Base-by-base conservation (phyloP, 2,797 vertebrate genomes). In the Anguilla marmorata region DNA sequence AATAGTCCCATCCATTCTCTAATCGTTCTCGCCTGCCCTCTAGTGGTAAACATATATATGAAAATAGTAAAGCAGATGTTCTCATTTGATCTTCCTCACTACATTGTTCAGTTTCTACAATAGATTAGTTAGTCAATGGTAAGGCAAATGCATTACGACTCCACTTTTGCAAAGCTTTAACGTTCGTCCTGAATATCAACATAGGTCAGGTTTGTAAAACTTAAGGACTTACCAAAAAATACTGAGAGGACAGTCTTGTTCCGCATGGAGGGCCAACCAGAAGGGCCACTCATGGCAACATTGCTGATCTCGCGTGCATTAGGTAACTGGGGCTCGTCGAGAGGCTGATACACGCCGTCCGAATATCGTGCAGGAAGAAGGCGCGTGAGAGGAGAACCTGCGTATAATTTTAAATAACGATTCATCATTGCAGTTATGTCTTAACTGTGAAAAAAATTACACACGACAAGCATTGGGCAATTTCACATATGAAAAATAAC, bases 211-310 rank as follows among this genome's bases (percentile, higher is more conserved):
- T 37, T 50, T 11, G 19, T 2, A 82, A 82, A 82, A 45, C 7
- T 24, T 30, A 30, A 33, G 12, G 54, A 37, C 90, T 96, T 91
- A 99, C 99, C 98, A 0, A 99, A 99, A 93, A 97, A 97, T 89
- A 98, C 91, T 0, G 96, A 97, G 45, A 99, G 94, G 50, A 98
- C 97, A 0, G 98, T 99, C 45, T 91, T 95, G 94, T 99, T 99
- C 87, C 90, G 93, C 2, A 0, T 1, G 0, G 97, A 98, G 0
- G 96, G 92, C 85, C 93, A 90, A 3, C 97, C 97, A 0, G 97
- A 95, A 0, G 89, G 84, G 0, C 98, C 98, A 0, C 9, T 69
- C 0, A 92, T 87, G 30, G 95, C 88, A 0, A 24, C 2, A 0
- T 92, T 84, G 93, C 98, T 99, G 85, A 99, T 94, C 1, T 0